These are phyloP conservation scores for Drosophila nigromelanica DNA, from an alignment of 1,140 invertebrate genomes.

Conservation along the genomic window DNA sequence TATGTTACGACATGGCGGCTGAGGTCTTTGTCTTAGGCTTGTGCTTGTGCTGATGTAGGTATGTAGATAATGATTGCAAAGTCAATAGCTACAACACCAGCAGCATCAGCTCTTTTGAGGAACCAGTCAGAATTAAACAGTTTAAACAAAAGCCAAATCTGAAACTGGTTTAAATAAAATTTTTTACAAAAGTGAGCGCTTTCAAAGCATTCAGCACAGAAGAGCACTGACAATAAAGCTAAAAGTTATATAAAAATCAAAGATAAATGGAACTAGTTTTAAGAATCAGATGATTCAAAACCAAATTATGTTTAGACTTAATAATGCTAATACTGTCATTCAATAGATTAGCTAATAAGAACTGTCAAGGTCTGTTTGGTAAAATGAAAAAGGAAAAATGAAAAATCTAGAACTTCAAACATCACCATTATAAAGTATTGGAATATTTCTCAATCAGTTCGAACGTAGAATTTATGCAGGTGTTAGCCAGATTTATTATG, in stretches of 20 bases:
- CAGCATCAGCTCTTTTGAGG: background rate
- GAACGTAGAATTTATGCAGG: too few species aligned
- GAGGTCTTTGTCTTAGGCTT: conserved; percentile 25
- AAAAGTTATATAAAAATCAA: background rate
- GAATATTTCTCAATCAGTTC: too few species aligned
- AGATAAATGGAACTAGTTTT: conserved; percentile 14
- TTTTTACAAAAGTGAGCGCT: conserved; percentile 32
- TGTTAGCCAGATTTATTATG: too few species aligned
- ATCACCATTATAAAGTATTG: too few species aligned
- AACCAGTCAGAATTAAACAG: conserved; percentile 14
- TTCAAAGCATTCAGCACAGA: conserved; percentile 6
- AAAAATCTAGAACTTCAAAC: too few species aligned
- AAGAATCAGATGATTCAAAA: background rate
- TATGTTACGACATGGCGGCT: conserved; percentile 30
- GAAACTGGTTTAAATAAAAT: conserved; percentile 33
- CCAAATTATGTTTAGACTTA: background rate
- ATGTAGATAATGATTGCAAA: conserved; percentile 17
- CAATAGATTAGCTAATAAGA: background rate
- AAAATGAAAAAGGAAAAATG: too few species aligned
- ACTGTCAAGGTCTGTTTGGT: too few species aligned
- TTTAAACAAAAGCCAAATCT: conserved; percentile 11
- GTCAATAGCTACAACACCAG: conserved; percentile 1
- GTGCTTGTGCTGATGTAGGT: background rate
- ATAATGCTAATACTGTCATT: background rate
- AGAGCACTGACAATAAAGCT: background rate